These are phyloP conservation scores for Oreocharis arfaki DNA, from an alignment of 2,113 vertebrate species.

Conservation along the genomic window DNA sequence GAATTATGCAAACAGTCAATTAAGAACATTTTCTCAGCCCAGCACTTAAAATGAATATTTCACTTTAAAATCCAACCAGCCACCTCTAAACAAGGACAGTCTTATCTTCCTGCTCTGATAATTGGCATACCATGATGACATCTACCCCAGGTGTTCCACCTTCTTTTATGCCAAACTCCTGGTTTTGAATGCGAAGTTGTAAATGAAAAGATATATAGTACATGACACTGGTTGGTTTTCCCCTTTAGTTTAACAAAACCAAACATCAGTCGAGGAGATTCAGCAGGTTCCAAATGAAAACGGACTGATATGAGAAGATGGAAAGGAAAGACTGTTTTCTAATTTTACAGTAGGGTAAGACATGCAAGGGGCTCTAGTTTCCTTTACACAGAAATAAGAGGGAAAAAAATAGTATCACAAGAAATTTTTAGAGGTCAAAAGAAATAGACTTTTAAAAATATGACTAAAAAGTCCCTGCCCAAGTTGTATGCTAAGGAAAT, in stretches of 20 bases:
- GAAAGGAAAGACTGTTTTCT: not conserved
- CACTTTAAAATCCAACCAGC: not conserved
- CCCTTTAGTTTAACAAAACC: not conserved
- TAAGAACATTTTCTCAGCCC: not conserved
- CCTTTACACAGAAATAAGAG: not conserved
- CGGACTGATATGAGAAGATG: not conserved
- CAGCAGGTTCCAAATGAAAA: not conserved
- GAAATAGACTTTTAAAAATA: not conserved
- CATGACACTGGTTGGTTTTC: not conserved
- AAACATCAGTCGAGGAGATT: not conserved
- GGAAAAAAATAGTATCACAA: not conserved
- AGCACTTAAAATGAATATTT: not conserved
- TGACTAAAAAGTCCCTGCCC: not conserved
- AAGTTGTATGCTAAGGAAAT: not conserved
- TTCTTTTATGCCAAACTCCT: constrained; percentile 56
- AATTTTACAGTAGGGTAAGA: not conserved
- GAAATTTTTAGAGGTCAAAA: not conserved
- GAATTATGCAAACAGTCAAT: not conserved
- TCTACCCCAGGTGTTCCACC: constrained; percentile 66
- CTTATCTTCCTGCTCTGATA: not conserved
- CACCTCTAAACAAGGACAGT: not conserved
- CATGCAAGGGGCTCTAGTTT: not conserved
- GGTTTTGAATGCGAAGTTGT: constrained; percentile 68
- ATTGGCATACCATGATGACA: constrained; percentile 64
- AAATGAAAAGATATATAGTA: not conserved